These are phyloP conservation scores for Drosophila truncata DNA, from an alignment of 1,140 invertebrate genomes.

Conservation along the genomic window DNA sequence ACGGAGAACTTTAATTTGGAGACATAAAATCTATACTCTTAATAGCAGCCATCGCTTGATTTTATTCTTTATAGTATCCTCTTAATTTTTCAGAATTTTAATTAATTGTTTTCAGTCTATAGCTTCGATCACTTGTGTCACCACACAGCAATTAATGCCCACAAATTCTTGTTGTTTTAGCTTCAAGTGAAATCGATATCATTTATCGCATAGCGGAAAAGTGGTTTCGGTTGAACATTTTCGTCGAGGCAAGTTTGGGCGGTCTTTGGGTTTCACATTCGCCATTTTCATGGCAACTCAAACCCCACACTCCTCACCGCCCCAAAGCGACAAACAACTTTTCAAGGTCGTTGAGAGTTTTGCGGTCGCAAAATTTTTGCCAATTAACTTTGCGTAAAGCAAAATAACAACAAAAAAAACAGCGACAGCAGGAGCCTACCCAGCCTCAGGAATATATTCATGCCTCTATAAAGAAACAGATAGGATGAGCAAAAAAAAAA, in stretches of 20 bases:
- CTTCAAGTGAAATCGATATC: constrained; percentile 76
- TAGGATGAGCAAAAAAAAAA: constrained; percentile 27
- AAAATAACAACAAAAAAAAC: constrained; percentile 1
- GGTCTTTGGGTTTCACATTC: constrained; percentile 45
- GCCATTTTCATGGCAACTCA: constrained; percentile 2
- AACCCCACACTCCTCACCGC: constrained; percentile 11
- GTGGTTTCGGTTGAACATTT: constrained; percentile 60
- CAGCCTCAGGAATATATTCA: constrained; percentile 1
- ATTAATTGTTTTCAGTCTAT: constrained; percentile 6
- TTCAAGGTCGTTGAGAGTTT: constrained; percentile 63
- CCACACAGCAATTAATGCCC: constrained; percentile 67
- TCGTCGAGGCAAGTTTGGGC: constrained; percentile 37
- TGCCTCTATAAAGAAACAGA: constrained; percentile 19
- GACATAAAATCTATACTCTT: not conserved
- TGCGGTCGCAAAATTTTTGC: constrained; percentile 49
- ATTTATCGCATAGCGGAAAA: constrained; percentile 71
- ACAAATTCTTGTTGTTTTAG: constrained; percentile 58
- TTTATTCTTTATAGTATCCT: not conserved
- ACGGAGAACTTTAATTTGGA: not conserved
- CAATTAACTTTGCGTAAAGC: constrained; percentile 62
- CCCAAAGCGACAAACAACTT: constrained; percentile 29
- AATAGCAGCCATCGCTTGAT: not conserved
- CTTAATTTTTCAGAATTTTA: not conserved
- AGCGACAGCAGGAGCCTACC: constrained; percentile 4
- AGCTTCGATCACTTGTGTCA: constrained; percentile 59